Evolutionary conservation across 2,113 vertebrate genomes (phyloP).

Genomic region (Rhinolophus ferrumequinum): DNA sequence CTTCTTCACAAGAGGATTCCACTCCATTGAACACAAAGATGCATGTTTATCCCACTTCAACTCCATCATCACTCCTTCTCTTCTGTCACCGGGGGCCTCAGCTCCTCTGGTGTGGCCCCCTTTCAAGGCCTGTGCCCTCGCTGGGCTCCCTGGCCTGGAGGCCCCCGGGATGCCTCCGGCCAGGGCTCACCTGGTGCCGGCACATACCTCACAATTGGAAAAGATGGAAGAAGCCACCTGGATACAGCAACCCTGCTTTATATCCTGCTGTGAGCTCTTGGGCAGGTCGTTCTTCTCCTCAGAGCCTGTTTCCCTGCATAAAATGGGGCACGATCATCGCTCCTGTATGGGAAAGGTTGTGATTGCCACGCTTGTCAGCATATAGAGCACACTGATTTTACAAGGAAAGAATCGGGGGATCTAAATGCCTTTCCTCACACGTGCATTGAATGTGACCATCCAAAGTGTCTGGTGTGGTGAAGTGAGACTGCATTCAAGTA

Average conservation of each 20-base stretch:
- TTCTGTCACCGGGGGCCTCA: background rate
- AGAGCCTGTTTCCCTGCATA: background rate
- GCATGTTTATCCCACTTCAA: fast-evolving
- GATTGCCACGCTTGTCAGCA: too few species aligned
- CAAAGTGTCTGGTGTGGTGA: background rate
- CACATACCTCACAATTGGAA: background rate
- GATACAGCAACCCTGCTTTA: background rate
- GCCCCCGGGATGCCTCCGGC: background rate
- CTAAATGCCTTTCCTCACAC: background rate
- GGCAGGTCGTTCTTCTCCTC: background rate
- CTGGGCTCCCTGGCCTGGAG: too few species aligned
- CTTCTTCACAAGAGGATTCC: background rate
- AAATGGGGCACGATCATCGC: background rate
- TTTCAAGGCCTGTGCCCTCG: background rate
- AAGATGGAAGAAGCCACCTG: background rate
- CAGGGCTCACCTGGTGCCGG: background rate
- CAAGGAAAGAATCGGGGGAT: background rate
- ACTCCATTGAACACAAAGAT: background rate
- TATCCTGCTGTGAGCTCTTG: background rate
- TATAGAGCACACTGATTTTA: background rate
- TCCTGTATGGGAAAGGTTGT: background rate
- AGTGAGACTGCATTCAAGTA: background rate
- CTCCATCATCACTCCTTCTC: background rate
- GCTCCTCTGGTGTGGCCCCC: background rate
- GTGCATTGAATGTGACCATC: background rate